A percentile compares a stretch with the other conserved stretches of the same genome.
Conservation (phyloP, 2,113 vertebrate species). For the Rana temporaria region DNA sequence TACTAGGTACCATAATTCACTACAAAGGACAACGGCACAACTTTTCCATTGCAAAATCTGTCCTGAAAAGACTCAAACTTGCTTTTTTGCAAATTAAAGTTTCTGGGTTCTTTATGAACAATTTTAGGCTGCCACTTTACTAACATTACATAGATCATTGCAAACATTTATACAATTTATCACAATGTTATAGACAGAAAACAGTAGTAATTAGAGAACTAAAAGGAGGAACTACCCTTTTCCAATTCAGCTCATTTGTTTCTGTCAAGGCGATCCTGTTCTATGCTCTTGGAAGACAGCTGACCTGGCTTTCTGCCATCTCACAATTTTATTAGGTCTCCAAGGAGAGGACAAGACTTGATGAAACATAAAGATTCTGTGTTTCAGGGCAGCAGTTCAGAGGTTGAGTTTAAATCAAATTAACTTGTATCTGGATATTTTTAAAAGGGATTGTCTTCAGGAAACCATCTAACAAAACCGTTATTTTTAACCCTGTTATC, state of each 20-base stretch:
- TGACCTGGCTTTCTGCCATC: conserved; percentile 4
- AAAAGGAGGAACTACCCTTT: not conserved
- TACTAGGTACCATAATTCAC: too few species aligned
- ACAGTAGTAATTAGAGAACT: not conserved
- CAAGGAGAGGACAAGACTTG: not conserved
- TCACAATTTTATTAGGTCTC: conserved; percentile 12
- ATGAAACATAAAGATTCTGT: not conserved
- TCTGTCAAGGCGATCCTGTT: not conserved
- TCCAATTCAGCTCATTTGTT: not conserved
- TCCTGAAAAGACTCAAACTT: too few species aligned
- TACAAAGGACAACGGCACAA: too few species aligned
- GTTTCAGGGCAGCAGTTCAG: not conserved
- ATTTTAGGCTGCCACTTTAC: too few species aligned
- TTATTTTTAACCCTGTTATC: conserved; percentile 1
- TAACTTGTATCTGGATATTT: not conserved
- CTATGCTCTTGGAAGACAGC: not conserved
- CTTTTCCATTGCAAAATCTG: too few species aligned
- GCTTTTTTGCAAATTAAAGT: too few species aligned
- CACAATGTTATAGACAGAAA: not conserved
- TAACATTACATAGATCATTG: too few species aligned
- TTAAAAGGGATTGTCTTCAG: not conserved
- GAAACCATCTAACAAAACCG: not conserved
- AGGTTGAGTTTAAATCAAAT: not conserved
- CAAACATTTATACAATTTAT: not conserved
- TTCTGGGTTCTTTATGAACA: too few species aligned